Evolutionary conservation across 2,797 vertebrate genomes (phyloP).

Genomic region (Sebastes trivittatus): DNA sequence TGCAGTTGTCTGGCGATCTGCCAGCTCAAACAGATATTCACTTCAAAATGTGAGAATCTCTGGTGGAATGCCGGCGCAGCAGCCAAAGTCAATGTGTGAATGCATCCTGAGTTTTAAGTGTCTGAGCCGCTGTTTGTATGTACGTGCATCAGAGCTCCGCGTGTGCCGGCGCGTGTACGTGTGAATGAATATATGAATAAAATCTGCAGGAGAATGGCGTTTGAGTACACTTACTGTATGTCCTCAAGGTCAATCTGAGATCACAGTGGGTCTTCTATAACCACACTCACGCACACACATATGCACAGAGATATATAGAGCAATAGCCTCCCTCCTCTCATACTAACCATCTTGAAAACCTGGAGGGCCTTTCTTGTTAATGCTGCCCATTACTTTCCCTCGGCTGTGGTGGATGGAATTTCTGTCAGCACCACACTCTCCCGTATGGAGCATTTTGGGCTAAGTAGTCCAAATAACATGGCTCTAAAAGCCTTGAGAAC

Average conservation of each 20-base stretch:
- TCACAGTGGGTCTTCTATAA: background rate
- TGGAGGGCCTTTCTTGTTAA: slow-evolving; percentile 66
- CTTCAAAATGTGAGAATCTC: slow-evolving; percentile 46
- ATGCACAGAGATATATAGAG: background rate
- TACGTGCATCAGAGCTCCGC: slow-evolving; percentile 11
- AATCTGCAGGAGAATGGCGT: slow-evolving; percentile 2
- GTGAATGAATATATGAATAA: slow-evolving; percentile 57
- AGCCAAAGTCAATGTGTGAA: slow-evolving; percentile 18
- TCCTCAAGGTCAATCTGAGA: slow-evolving; percentile 66
- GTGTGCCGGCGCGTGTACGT: background rate
- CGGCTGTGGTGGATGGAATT: slow-evolving; percentile 47
- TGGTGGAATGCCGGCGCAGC: slow-evolving; percentile 18
- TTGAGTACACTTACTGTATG: slow-evolving; percentile 44
- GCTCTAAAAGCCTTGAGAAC: slow-evolving; percentile 71
- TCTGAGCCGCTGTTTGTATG: slow-evolving; percentile 34
- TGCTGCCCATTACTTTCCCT: slow-evolving; percentile 64
- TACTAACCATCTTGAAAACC: slow-evolving; percentile 62
- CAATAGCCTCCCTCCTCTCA: slow-evolving; percentile 41
- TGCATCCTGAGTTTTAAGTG: slow-evolving; percentile 3
- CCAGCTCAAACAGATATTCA: slow-evolving; percentile 59
- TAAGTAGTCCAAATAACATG: slow-evolving; percentile 75
- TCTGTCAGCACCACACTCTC: slow-evolving; percentile 51
- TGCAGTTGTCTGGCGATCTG: slow-evolving; percentile 51
- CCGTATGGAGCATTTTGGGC: slow-evolving; percentile 57
- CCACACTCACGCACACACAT: background rate